These are phyloP conservation scores for Noturus placidus DNA, from an alignment of 2,113 vertebrate species.

Conservation along the genomic window DNA sequence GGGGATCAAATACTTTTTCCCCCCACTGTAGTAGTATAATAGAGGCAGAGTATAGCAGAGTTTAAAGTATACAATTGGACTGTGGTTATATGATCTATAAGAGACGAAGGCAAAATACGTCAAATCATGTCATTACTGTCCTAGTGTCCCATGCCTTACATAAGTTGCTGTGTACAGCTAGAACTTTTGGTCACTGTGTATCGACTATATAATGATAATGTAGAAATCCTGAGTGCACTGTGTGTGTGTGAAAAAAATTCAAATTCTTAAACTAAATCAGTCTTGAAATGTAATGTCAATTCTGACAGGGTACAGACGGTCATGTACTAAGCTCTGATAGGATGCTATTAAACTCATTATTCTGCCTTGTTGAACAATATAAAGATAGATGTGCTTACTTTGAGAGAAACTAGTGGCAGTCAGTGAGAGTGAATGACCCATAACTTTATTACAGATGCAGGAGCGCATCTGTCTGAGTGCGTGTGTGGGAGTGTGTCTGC, in stretches of 20 bases:
- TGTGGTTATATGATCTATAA: not conserved
- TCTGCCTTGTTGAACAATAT: slow-evolving; percentile 15
- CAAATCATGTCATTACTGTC: not conserved
- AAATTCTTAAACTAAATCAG: not conserved
- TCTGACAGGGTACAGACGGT: not conserved
- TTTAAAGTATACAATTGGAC: not conserved
- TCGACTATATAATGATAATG: not conserved
- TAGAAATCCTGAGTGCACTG: not conserved
- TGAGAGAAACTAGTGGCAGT: slow-evolving; percentile 21
- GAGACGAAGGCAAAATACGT: not conserved
- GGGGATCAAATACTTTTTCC: no score
- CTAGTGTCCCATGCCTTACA: not conserved
- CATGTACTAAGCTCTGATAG: not conserved
- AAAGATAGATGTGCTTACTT: slow-evolving; percentile 5
- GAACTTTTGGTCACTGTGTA: not conserved
- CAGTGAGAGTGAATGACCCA: slow-evolving; percentile 17
- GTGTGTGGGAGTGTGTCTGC: not conserved
- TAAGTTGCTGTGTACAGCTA: no score
- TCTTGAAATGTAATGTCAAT: not conserved
- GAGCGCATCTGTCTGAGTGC: not conserved
- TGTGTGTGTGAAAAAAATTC: not conserved
- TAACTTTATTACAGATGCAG: slow-evolving; percentile 30
- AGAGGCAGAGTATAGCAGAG: not conserved
- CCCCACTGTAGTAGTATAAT: no score
- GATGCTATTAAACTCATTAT: slow-evolving; percentile 16